These are phyloP conservation scores for Spilogale gracilis DNA, from an alignment of 2,113 vertebrate genomes.

Conservation along the genomic window DNA sequence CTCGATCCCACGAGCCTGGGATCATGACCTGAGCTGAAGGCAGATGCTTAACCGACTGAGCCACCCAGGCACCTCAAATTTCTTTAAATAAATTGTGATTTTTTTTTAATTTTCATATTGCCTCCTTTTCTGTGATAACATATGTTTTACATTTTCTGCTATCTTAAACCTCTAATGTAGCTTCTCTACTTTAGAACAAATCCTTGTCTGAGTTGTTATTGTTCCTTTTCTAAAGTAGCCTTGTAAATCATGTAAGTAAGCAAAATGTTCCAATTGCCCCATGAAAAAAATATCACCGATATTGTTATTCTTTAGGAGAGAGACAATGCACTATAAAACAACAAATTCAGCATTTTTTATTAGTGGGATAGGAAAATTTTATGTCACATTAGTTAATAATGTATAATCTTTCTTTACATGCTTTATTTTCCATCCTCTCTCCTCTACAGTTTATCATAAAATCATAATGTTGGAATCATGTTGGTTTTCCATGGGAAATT, in stretches of 20 bases:
- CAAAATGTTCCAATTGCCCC: background rate
- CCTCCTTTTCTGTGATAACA: background rate
- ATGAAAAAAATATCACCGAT: background rate
- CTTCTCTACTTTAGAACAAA: background rate
- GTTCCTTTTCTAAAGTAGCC: background rate
- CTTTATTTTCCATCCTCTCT: background rate
- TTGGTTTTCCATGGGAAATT: conserved; percentile 10
- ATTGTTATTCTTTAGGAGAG: background rate
- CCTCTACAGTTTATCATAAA: background rate
- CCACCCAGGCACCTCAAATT: background rate
- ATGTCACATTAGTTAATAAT: conserved; percentile 1
- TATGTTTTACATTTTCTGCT: background rate
- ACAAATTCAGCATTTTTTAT: background rate
- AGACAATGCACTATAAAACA: background rate
- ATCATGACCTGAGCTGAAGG: too few relatives aligned
- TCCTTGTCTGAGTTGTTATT: background rate
- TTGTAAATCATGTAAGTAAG: background rate
- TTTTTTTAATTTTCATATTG: background rate
- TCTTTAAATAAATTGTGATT: background rate
- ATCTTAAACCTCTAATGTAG: background rate
- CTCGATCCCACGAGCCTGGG: too few relatives aligned
- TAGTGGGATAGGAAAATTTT: background rate
- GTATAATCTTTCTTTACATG: conserved; percentile 11
- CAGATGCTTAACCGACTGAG: too few relatives aligned
- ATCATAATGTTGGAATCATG: background rate